These are phyloP conservation scores for Silvanus unidentatus DNA, from an alignment of 2,888 invertebrate species.

Conservation along the genomic window DNA sequence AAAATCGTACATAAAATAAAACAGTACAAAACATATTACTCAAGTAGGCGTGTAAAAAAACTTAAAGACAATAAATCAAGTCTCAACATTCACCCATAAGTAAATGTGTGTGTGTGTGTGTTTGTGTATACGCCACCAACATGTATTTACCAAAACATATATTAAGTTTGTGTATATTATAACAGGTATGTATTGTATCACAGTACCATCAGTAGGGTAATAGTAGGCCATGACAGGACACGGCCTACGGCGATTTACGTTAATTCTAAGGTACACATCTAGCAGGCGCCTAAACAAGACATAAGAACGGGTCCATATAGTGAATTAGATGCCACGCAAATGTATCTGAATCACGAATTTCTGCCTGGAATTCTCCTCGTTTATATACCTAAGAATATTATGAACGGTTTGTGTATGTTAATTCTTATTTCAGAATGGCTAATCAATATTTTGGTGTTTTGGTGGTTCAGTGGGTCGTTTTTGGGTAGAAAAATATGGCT, in stretches of 20 bases:
- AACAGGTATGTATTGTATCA: slow-evolving; percentile 19
- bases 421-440: too few relatives aligned
- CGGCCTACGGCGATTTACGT: slow-evolving; percentile 29
- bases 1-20: too few relatives aligned
- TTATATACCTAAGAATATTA: too few relatives aligned
- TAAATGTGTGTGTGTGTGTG: too few relatives aligned
- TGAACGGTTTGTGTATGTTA: too few relatives aligned
- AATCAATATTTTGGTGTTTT: too few relatives aligned
- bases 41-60: slow-evolving; percentile 25
- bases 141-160: slow-evolving; percentile 38
- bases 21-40: slow-evolving; percentile 6
- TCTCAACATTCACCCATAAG: slow-evolving; percentile 17
- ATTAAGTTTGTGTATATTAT: slow-evolving; percentile 23
- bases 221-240: slow-evolving; percentile 40
- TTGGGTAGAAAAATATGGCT: too few relatives aligned
- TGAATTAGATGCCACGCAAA: slow-evolving; percentile 28
- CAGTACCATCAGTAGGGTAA: slow-evolving; percentile 31
- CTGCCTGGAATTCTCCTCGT: too few relatives aligned
- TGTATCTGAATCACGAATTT: slow-evolving; percentile 5
- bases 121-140: slow-evolving; percentile 38
- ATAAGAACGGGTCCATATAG: slow-evolving; percentile 32
- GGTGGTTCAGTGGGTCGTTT: too few relatives aligned
- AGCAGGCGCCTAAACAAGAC: slow-evolving; percentile 43
- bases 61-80: slow-evolving; percentile 27
- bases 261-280: slow-evolving; percentile 39